phyloP scores from a whole-genome alignment of 2,113 vertebrate species.

The Eolophus roseicapilla region DNA sequence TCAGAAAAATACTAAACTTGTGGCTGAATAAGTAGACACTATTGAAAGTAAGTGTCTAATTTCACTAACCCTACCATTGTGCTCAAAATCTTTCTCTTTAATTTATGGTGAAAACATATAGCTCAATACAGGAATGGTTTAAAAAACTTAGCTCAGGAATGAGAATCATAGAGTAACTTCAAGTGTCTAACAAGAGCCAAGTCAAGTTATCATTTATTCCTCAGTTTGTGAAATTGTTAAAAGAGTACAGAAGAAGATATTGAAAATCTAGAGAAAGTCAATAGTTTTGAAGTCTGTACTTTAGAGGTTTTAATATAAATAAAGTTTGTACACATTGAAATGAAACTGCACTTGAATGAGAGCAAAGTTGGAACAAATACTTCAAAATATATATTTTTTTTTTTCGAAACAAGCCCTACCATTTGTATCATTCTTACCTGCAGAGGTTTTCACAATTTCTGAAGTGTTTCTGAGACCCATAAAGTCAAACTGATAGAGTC shows the following conservation, averaged over 20 bases:
- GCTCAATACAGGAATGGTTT: neutral
- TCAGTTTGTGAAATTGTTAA: neutral
- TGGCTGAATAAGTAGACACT: neutral
- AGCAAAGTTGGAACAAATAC: neutral
- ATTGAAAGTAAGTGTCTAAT: neutral
- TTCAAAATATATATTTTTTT: neutral
- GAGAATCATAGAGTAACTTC: neutral
- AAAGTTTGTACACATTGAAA: neutral
- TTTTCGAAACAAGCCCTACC: neutral
- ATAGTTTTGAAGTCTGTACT: neutral
- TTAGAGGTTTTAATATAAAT: neutral
- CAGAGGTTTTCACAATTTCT: slow-evolving; percentile 86
- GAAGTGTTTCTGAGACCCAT: slow-evolving; percentile 94
- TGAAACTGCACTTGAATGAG: neutral
- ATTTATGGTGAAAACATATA: neutral
- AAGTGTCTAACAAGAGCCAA: neutral
- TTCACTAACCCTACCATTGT: neutral
- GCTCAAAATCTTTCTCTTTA: neutral
- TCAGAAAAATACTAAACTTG: neutral
- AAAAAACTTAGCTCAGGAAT: neutral
- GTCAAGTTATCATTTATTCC: neutral
- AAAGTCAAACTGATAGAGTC: slow-evolving; percentile 97
- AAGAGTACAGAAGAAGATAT: neutral
- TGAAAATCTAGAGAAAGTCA: neutral
- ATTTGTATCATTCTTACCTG: slow-evolving; percentile 79